Conservation (phyloP, 2,113 vertebrate species). For the Antennarius striatus region DNA sequence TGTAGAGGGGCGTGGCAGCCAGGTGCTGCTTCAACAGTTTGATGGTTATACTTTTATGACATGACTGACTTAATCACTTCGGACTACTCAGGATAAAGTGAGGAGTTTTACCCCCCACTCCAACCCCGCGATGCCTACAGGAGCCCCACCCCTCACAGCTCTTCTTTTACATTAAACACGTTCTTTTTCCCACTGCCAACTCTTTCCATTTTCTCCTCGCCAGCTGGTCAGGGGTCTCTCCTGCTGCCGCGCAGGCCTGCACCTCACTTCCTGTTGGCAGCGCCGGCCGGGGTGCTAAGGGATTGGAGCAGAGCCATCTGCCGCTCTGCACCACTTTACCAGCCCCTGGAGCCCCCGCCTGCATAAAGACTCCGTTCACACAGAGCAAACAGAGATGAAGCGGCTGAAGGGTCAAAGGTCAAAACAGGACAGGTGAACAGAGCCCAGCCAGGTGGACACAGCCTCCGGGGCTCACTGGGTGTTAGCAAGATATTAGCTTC, state of each 20-base stretch:
- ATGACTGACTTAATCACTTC: too few relatives aligned
- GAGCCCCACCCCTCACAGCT: conserved; percentile 3
- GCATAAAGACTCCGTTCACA: conserved; percentile 16
- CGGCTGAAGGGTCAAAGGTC: neutral
- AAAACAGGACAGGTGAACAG: conserved; percentile 1
- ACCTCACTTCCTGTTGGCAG: conserved; percentile 76
- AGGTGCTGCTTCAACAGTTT: too few relatives aligned
- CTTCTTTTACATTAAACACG: conserved; percentile 29
- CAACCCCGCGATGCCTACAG: too few relatives aligned
- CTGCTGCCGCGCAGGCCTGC: conserved; percentile 66
- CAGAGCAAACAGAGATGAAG: conserved; percentile 9
- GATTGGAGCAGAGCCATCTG: conserved; percentile 76
- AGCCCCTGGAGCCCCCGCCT: conserved; percentile 32
- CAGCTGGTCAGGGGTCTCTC: conserved; percentile 78
- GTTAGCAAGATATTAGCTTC: too few relatives aligned
- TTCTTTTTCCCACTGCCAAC: conserved; percentile 56
- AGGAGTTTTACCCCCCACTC: too few relatives aligned
- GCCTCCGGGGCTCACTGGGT: too few relatives aligned
- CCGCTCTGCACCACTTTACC: conserved; percentile 56
- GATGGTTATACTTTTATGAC: too few relatives aligned
- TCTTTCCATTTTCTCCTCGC: conserved; percentile 56
- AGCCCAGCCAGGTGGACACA: too few relatives aligned
- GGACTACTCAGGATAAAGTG: too few relatives aligned
- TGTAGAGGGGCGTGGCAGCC: too few relatives aligned
- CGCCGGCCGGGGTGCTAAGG: conserved; percentile 56